Percentiles rank a stretch among this genome's conserved stretches.
Conservation (phyloP, 1,140 invertebrate species). For the Eciton burchellii region DNA sequence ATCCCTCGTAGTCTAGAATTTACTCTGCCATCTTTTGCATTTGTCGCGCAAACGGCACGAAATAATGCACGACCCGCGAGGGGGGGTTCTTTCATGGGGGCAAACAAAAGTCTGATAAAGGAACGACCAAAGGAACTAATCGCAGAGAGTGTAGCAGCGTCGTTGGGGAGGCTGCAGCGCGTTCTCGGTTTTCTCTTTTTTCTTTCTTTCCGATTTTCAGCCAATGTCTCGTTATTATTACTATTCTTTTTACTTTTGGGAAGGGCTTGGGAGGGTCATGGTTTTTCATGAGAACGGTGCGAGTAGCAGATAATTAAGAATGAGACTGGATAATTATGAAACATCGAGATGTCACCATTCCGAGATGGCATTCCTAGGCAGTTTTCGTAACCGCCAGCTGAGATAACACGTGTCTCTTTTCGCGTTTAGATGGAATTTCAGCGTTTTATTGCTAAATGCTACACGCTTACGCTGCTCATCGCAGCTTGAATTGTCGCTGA, state of each 20-base stretch:
- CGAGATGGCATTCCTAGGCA: conserved; percentile 12
- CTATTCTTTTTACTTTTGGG: neutral
- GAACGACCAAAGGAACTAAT: neutral
- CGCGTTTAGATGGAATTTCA: conserved; percentile 28
- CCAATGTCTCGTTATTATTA: no score
- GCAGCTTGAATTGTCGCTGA: conserved; percentile 54
- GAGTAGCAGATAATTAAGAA: neutral
- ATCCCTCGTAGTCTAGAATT: neutral
- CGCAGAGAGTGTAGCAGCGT: neutral
- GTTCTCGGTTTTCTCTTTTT: no score
- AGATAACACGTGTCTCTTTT: conserved; percentile 29
- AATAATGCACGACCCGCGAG: neutral
- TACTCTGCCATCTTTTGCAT: conserved; percentile 12
- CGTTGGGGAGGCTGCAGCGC: no score
- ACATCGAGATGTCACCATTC: neutral
- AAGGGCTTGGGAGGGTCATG: neutral
- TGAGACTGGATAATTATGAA: neutral
- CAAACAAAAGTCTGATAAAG: neutral
- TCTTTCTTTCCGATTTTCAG: neutral
- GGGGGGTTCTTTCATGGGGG: neutral
- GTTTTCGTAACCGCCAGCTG: conserved; percentile 2
- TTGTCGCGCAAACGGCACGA: neutral
- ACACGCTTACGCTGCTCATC: conserved; percentile 43
- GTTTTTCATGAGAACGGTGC: neutral
- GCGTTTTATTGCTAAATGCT: conserved; percentile 38